These are phyloP conservation scores for Pycnonotus jocosus DNA, from an alignment of 2,113 vertebrate genomes.

Conservation along the genomic window DNA sequence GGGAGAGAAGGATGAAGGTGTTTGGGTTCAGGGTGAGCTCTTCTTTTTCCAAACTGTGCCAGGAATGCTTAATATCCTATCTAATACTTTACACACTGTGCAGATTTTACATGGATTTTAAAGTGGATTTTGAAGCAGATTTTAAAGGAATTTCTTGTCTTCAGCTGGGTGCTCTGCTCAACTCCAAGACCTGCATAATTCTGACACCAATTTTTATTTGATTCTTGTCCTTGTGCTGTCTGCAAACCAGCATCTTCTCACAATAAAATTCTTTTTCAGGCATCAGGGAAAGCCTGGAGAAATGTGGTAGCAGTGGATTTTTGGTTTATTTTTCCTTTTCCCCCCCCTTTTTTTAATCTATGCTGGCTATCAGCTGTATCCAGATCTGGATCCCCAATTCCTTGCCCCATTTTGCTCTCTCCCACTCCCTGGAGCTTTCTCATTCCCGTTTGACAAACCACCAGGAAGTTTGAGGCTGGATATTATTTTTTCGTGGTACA, in stretches of 20 bases:
- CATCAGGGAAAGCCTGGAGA: neutral
- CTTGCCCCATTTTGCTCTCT: neutral
- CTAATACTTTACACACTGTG: neutral
- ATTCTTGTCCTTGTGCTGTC: neutral
- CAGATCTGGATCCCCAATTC: neutral
- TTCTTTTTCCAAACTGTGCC: neutral
- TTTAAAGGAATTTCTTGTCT: neutral
- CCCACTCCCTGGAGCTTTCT: neutral
- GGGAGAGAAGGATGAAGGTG: neutral
- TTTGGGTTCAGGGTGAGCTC: neutral
- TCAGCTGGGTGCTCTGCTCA: neutral
- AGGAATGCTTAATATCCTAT: neutral
- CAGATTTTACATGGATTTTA: neutral
- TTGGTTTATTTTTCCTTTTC: fast-evolving
- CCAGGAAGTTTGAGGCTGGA: neutral
- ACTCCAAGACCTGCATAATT: neutral
- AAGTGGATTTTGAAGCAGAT: neutral
- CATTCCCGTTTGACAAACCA: neutral
- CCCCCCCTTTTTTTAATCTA: neutral
- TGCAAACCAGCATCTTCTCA: neutral
- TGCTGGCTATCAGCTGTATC: neutral
- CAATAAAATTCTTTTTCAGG: neutral
- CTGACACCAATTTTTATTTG: neutral
- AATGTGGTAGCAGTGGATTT: fast-evolving
- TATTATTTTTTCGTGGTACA: neutral